These are phyloP conservation scores for Hydrolagus colliei DNA, from an alignment of 2,797 vertebrate genomes.

Conservation along the genomic window DNA sequence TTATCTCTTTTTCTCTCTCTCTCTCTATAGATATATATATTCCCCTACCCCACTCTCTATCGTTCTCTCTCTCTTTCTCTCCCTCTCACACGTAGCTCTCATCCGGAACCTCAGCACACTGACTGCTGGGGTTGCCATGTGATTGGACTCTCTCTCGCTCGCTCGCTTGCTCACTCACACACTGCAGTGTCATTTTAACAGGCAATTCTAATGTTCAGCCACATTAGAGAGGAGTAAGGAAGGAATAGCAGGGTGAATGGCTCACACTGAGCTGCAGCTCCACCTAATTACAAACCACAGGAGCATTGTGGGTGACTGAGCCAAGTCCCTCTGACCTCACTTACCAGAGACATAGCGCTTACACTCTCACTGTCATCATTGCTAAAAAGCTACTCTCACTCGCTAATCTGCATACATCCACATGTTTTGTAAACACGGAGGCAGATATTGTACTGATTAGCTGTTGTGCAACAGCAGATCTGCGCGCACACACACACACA, in stretches of 20 bases:
- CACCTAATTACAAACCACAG: background rate
- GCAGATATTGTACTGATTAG: background rate
- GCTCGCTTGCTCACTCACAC: no score
- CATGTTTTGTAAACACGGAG: conserved; percentile 19
- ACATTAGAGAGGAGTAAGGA: background rate
- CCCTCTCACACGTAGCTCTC: no score
- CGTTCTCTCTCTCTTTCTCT: background rate
- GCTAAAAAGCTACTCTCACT: background rate
- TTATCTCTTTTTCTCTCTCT: background rate
- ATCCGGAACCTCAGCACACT: no score
- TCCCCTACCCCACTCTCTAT: background rate
- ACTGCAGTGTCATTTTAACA: background rate
- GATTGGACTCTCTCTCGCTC: no score
- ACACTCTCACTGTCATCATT: background rate
- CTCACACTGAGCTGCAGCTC: background rate
- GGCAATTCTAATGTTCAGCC: background rate
- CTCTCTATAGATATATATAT: background rate
- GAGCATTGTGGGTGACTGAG: background rate
- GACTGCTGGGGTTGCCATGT: no score
- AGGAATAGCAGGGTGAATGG: background rate
- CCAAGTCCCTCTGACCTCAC: background rate
- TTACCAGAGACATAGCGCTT: background rate
- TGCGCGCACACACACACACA: no score
- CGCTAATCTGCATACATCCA: background rate
- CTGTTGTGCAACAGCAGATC: background rate